Base-by-base conservation (phyloP, 2,797 vertebrate genomes). In the Melanotaenia boesemani region DNA sequence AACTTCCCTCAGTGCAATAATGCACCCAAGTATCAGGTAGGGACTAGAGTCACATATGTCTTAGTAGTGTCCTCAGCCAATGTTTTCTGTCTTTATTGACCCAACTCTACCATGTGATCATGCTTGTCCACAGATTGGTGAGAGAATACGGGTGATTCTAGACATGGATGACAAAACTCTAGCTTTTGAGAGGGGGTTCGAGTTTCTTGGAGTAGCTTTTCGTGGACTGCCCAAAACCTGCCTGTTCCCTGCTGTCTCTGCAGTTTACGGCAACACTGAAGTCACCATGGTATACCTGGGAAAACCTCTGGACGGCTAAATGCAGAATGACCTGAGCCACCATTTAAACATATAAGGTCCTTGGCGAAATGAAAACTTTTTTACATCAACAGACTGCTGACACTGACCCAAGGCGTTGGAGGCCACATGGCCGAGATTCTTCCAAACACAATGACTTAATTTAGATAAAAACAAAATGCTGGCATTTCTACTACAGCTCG, bases 101-200 rank as follows among this genome's bases (percentile, higher is more conserved):
- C 22, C 7, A 26, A 60, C 30, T 5, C 20, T 5, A 26, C n/a
- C 22, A 20, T 58, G 20, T 65, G 0, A 28, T 55, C n/a, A 3
- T 89, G 24, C 80, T 44, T 52, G 16, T 79, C 81, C 58, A 30
- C 95, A 99, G 98, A 99, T 99, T 70, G 98, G 98, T n/a, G 98
- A 99, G 92, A 95, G 98, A 88, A 99, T 99, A 93, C 96, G 98
- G 72, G 98, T 99, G 72, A 99, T 99, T 85, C 94, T 99, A 81
- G 98, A 99, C 94, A 99, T 99, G 98, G 98, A 99, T 80, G 97
- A 99, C 94, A 99, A 99, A 94, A 99, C 98, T 6, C 90, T 99
- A 94, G 97, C 98, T 0, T 99, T 99, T 81, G 98, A 99, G 91
- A 95, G 98, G 87, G 98, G 98, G 50, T 99, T 99, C 70, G 98